Base-by-base conservation (phyloP, 1,140 invertebrate species). In the Drusus annulatus region DNA sequence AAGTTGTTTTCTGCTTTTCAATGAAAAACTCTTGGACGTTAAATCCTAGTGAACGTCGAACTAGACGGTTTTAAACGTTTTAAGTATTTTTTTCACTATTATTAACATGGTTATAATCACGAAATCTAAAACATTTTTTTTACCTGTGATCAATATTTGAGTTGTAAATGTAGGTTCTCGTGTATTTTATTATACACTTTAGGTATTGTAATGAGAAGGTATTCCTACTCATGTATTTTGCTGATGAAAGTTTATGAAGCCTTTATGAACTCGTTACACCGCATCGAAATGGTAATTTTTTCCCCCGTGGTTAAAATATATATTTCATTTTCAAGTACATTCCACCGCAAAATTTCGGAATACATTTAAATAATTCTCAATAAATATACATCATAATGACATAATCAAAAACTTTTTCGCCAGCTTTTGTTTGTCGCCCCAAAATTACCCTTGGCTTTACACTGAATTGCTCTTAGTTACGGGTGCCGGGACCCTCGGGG, bases 391-490 rank as follows among this genome's bases (percentile, higher is more conserved):
- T 45, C 31, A 69, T 17, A 69, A 45, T 23, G 65, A 50, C 65
- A 50, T 50, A 69, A 69, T 69, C 65, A 69, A 69, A 69, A 69
- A 65, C n/a, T 69, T 74, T 71, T 74, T 74, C 52, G 6, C 17
- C 13, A 54, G 36, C 68, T 71, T 65, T 65, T 65, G 71, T 74
- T 58, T 74, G 51, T 58, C 51, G 16, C 71, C 52, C 31, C 28
- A 5, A n/a, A 45, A 19, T 19, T 65, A 50, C 68, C 31, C 68
- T 21, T 31, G 78, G 77, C 80, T 79, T n/a, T n/a, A 82, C 81
- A 82, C 77, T 78, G 81, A 79, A 82, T 82, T 82, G 81, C 81
- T 82, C 81, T 82, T 80, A 82, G 81, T 51, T 54, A 17, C 75
- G 54, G 45, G 56, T 68, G 45, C 75, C 65, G 65, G 75, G 50